Evolutionary conservation across 2,888 invertebrate genomes (phyloP).

Genomic region (Tryphoninae sp.): DNA sequence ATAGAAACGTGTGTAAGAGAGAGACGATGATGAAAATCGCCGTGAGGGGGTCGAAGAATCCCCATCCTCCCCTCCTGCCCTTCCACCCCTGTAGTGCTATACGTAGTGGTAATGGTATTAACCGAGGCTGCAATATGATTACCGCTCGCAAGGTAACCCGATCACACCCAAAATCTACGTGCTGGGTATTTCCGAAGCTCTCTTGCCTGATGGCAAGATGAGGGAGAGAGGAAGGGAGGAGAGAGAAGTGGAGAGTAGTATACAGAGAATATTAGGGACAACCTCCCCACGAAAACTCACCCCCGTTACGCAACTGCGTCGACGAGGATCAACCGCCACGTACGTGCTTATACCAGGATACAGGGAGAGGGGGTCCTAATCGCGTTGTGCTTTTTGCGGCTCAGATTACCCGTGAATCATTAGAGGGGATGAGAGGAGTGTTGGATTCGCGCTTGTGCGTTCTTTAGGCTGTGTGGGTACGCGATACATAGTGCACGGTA

Average conservation of each 20-base stretch:
- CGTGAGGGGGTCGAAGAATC: slow-evolving; percentile 62
- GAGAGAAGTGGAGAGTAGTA: no score
- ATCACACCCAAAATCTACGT: slow-evolving; percentile 79
- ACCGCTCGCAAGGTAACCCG: slow-evolving; percentile 80
- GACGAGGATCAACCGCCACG: slow-evolving; percentile 48
- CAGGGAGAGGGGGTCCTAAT: slow-evolving; percentile 73
- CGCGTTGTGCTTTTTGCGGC: slow-evolving; percentile 80
- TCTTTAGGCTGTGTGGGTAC: slow-evolving; percentile 25
- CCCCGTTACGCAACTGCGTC: slow-evolving; percentile 54
- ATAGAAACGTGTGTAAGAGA: slow-evolving; percentile 27
- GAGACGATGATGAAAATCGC: slow-evolving; percentile 71
- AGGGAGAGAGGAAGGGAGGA: slow-evolving; percentile 18
- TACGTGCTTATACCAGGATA: slow-evolving; percentile 55
- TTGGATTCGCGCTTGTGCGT: slow-evolving; percentile 36
- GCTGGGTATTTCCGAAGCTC: slow-evolving; percentile 64
- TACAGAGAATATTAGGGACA: slow-evolving; percentile 9
- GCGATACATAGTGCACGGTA: not conserved
- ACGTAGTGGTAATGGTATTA: slow-evolving; percentile 80
- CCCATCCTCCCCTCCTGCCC: slow-evolving; percentile 54
- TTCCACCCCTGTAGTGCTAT: slow-evolving; percentile 60
- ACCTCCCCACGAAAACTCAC: slow-evolving; percentile 38
- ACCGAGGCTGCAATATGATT: slow-evolving; percentile 81
- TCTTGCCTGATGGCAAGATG: slow-evolving; percentile 60
- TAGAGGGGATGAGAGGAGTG: slow-evolving; percentile 65
- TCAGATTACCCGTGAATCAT: slow-evolving; percentile 81